These are phyloP conservation scores for Indri indri DNA, from an alignment of 2,113 vertebrate species.

Conservation along the genomic window DNA sequence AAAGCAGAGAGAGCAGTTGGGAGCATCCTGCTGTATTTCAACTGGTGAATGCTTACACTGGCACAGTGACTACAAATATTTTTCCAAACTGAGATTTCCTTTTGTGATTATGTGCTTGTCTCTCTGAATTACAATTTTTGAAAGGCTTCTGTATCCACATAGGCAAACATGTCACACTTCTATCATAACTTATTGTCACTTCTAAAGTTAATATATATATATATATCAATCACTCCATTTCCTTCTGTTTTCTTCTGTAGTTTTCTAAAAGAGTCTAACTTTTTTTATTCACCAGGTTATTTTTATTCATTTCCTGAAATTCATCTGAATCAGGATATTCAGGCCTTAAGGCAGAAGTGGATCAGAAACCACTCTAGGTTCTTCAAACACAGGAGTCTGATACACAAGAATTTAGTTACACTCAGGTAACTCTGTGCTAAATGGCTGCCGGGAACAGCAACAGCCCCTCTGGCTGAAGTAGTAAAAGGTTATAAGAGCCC, in stretches of 20 bases:
- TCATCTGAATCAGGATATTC: background rate
- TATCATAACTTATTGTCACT: background rate
- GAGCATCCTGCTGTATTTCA: background rate
- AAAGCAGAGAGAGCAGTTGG: background rate
- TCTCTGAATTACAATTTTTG: background rate
- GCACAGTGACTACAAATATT: background rate
- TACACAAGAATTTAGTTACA: background rate
- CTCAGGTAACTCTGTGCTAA: background rate
- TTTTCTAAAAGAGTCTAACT: background rate
- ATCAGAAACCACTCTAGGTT: background rate
- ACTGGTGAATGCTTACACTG: background rate
- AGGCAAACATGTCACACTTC: background rate
- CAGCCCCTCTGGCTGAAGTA: background rate
- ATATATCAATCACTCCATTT: background rate
- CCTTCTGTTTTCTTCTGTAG: background rate
- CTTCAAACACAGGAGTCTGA: background rate
- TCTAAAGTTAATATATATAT: background rate
- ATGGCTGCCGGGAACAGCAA: background rate
- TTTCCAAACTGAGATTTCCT: background rate
- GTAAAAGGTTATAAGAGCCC: background rate
- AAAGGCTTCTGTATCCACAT: background rate
- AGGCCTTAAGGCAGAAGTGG: background rate
- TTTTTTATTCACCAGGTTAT: background rate
- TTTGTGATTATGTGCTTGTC: background rate
- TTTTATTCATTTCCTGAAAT: constrained; percentile 3